A percentile compares a stretch with the other conserved stretches of the same genome.
phyloP scores from a whole-genome alignment of 2,888 invertebrate genomes.

The Conchocele bisecta region DNA sequence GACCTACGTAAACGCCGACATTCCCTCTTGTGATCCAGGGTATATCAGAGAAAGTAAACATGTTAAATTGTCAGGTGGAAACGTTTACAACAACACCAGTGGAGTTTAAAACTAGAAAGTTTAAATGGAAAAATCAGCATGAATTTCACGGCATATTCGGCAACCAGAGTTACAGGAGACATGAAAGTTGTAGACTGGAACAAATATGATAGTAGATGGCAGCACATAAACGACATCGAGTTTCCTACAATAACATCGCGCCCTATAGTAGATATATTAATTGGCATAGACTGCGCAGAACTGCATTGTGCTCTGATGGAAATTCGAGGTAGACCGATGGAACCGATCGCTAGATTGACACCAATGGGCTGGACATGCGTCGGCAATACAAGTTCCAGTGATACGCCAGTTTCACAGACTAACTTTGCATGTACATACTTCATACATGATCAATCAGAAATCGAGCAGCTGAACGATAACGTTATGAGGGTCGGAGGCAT shows the following conservation, averaged over 20 bases:
- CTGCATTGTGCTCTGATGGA: background rate
- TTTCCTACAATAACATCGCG: background rate
- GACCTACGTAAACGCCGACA: too few relatives aligned
- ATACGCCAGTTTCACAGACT: background rate
- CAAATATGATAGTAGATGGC: background rate
- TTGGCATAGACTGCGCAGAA: background rate
- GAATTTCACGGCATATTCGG: background rate
- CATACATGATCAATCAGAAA: background rate
- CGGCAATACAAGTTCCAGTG: background rate
- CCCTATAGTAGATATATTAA: background rate
- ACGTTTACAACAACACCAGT: background rate
- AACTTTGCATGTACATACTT: background rate
- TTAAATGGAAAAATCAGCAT: background rate
- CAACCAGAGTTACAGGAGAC: background rate
- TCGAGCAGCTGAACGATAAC: too few relatives aligned
- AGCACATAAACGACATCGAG: background rate
- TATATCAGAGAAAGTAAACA: too few relatives aligned
- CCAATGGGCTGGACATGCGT: conserved; percentile 46
- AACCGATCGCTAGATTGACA: conserved; percentile 17
- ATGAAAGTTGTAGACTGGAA: background rate
- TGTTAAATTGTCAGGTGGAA: background rate
- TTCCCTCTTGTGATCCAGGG: too few relatives aligned
- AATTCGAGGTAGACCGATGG: background rate
- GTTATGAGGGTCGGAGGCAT: too few relatives aligned
- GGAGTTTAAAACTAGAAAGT: background rate